These are phyloP conservation scores for Epizoanthus ramosus DNA, from an alignment of 92 coral and sea anemone genomes.

Conservation along the genomic window DNA sequence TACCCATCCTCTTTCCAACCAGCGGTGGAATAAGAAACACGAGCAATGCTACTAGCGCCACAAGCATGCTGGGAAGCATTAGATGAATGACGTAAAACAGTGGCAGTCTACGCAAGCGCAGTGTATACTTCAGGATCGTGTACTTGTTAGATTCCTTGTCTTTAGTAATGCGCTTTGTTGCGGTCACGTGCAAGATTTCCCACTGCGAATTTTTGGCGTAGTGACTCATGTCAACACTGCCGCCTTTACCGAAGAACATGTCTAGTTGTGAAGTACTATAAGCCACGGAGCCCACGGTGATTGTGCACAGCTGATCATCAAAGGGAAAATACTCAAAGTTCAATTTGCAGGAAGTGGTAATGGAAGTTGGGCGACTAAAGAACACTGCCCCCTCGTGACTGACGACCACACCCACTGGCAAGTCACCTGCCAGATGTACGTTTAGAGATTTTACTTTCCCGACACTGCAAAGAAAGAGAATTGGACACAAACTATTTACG, in stretches of 20 bases:
- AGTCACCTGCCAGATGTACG: slow-evolving; percentile 57
- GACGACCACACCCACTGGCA: slow-evolving; percentile 52
- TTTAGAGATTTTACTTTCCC: slow-evolving; percentile 67
- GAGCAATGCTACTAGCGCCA: slow-evolving; percentile 71
- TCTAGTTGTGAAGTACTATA: slow-evolving; percentile 56
- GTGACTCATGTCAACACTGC: slow-evolving; percentile 53
- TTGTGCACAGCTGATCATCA: slow-evolving; percentile 78
- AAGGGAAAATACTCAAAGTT: slow-evolving; percentile 80
- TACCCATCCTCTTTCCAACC: slow-evolving; percentile 99
- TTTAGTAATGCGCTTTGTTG: slow-evolving; percentile 25
- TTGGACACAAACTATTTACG: too few species aligned
- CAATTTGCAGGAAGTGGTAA: slow-evolving; percentile 70
- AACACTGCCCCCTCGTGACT: slow-evolving; percentile 49
- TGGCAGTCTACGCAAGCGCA: slow-evolving; percentile 71
- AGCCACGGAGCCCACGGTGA: slow-evolving; percentile 80
- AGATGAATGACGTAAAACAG: slow-evolving; percentile 80
- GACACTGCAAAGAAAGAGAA: slow-evolving; percentile 40
- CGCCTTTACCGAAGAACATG: slow-evolving; percentile 28
- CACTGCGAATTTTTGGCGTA: slow-evolving; percentile 75
- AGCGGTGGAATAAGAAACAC: slow-evolving; percentile 93
- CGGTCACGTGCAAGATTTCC: slow-evolving; percentile 61
- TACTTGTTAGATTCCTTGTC: slow-evolving; percentile 29
- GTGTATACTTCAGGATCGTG: slow-evolving; percentile 45
- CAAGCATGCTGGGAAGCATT: slow-evolving; percentile 71
- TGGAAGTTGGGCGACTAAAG: slow-evolving; percentile 69